phyloP scores from a whole-genome alignment of 2,113 vertebrate genomes.

The Cyanoramphus novaezelandiae region DNA sequence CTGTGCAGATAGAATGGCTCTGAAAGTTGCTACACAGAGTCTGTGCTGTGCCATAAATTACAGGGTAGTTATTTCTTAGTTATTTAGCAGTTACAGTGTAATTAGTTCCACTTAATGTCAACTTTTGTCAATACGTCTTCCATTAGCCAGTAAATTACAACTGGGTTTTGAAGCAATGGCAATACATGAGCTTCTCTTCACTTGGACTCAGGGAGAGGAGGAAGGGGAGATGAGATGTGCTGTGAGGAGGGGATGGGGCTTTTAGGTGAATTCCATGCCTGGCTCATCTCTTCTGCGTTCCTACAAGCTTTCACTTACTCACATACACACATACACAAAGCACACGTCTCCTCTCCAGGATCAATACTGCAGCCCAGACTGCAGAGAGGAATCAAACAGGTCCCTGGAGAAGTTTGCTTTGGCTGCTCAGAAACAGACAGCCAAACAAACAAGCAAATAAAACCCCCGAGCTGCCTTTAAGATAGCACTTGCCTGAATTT shows the following conservation, averaged over 20 bases:
- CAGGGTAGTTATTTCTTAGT: slow-evolving; percentile 79
- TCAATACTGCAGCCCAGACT: slow-evolving; percentile 35
- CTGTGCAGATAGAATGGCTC: slow-evolving; percentile 4
- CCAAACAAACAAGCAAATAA: slow-evolving; percentile 33
- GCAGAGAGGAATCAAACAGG: slow-evolving; percentile 32
- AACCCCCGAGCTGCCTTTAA: background rate
- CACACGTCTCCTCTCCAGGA: background rate
- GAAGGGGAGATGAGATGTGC: background rate
- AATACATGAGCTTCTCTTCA: background rate
- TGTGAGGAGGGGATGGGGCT: background rate
- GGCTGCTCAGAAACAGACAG: slow-evolving; percentile 17
- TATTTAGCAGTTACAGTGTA: slow-evolving; percentile 81
- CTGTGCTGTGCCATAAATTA: slow-evolving; percentile 77
- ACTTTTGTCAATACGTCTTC: slow-evolving; percentile 80
- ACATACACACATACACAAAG: background rate
- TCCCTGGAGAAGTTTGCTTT: slow-evolving; percentile 24
- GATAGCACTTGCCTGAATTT: background rate
- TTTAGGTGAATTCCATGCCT: background rate
- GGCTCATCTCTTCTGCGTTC: background rate
- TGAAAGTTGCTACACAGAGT: slow-evolving; percentile 57
- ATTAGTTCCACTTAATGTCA: slow-evolving; percentile 83
- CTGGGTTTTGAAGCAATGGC: slow-evolving; percentile 55
- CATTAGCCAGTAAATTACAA: slow-evolving; percentile 79
- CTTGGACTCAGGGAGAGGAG: background rate
- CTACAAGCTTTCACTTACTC: background rate